Conservation (phyloP, 2,797 vertebrate genomes). For the Gymnodraco acuticeps region DNA sequence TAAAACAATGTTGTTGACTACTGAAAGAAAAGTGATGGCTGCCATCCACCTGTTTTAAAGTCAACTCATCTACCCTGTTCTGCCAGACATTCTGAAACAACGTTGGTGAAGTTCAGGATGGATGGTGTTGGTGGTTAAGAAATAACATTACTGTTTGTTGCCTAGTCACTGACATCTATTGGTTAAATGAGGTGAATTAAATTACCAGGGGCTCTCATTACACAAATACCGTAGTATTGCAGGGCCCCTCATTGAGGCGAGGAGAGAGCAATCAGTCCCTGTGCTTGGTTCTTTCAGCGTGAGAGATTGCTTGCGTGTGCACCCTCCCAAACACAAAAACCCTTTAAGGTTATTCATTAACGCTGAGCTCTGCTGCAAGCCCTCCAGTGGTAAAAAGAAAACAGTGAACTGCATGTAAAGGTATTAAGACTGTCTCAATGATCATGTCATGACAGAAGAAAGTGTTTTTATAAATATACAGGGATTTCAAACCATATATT, state of each 20-base stretch:
- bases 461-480: neutral
- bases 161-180: constrained; percentile 79
- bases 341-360: constrained; percentile 22
- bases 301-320: constrained; percentile 17
- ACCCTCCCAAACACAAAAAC: neutral
- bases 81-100: neutral
- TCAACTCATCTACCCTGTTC: neutral
- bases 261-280: constrained; percentile 39
- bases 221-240: constrained; percentile 24
- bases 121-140: too few species aligned
- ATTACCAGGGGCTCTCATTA: constrained; percentile 50
- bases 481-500: neutral
- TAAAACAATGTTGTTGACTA: neutral
- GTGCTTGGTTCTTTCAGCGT: constrained; percentile 34
- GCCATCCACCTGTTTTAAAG: neutral
- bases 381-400: constrained; percentile 17
- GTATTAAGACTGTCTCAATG: neutral
- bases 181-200: constrained; percentile 75
- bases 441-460: neutral
- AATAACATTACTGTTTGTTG: constrained; percentile 11
- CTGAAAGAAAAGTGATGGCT: neutral
- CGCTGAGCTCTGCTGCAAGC: neutral
- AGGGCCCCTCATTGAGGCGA: constrained; percentile 28
- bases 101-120: neutral
- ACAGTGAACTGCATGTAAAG: neutral